Evolutionary conservation across 2,113 vertebrate genomes (phyloP), one percentile per base, ranked within the genome.

Genomic region (Psilopsiagon aurifrons): DNA sequence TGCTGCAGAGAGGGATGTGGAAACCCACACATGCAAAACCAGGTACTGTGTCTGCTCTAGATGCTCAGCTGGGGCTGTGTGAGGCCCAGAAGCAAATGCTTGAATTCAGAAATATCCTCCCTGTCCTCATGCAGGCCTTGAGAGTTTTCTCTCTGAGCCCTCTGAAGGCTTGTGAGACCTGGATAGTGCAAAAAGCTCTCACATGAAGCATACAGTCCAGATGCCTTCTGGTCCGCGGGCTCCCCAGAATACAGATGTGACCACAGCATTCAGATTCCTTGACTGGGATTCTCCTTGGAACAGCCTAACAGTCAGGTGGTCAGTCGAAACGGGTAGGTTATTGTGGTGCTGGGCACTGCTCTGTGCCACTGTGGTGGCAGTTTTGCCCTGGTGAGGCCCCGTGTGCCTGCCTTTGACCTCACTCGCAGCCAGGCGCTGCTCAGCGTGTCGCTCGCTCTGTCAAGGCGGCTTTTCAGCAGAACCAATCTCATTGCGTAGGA

Each of bases 401-500:
- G 0, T 12, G 29, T 60, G 31, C 51, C 80, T 82, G 39, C 41
- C 59, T 82, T 88, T 81, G 82, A 62, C 81, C 67, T 91, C n/a
- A 2, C 33, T 59, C 0, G 11, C 78, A 88, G 75, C 23, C 82
- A 66, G 54, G 9, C n/a, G 29, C 62, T 44, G 39, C 66, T 74
- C 64, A 60, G 44, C 4, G 18, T 77, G 71, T 73, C 70, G 5
- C 28, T 90, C 71, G 46, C 86, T 90, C 71, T 70, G 69, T 69
- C 70, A 90, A 81, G 44, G 80, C 66, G 68, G 86, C 83, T 86
- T 75, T 74, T 86, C 52, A 43, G 51, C 47, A 60, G 64, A 92
- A 90, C 95, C 83, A 23, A 41, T 76, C 87, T 52, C 83, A 51
- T 83, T 96, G 88, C 41, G 5, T 83, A 93, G 92, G 86, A 80